Evolutionary conservation across 1,140 invertebrate species (phyloP), one percentile per base, ranked within the genome.

Genomic region (Druon quercuslanigerum): DNA sequence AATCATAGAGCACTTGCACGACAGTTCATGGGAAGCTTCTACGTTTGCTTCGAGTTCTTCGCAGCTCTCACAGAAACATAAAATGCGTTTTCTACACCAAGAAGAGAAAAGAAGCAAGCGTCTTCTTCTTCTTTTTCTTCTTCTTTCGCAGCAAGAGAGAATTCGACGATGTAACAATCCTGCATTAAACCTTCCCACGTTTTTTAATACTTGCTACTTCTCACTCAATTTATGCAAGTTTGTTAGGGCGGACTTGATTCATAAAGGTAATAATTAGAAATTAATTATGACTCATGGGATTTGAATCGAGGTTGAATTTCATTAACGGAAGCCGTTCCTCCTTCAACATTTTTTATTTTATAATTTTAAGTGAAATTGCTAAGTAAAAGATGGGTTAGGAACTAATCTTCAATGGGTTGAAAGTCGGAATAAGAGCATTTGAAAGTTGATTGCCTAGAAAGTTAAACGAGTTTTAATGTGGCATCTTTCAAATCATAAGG

Each of bases 1-100:
- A 66, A 66, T 66, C 60, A 66, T 66, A 66, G 60, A n/a, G 60
- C 40, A 66, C 25, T 66, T 14, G 60, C 60, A 66, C 25, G 60
- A 66, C 60, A 66, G 60, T 66, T 66, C 60, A 46, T 66, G 25
- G 60, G 60, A 66, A 66, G 40, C 16, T 46, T 46, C 40, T 46
- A 46, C 40, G 40, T 46, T 46, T 46, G 25, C 60, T 40, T 66
- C 25, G 25, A 46, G 60, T 66, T 46, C 33, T 33, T 66, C 25
- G 33, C 60, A 66, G 60, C 60, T 66, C 60, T 40, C 60, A 40
- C 14, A 66, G 60, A 66, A 66, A 66, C 60, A 40, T 40, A 66
- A 33, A 40, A 66, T 66, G 60, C 60, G 20, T 66, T 66, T 66
- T 33, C 60, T 66, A 40, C n/a, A 33, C 60, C 40, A 7, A 33